Conservation (phyloP, 2,113 vertebrate species). For the Phylloscopus whistleri region DNA sequence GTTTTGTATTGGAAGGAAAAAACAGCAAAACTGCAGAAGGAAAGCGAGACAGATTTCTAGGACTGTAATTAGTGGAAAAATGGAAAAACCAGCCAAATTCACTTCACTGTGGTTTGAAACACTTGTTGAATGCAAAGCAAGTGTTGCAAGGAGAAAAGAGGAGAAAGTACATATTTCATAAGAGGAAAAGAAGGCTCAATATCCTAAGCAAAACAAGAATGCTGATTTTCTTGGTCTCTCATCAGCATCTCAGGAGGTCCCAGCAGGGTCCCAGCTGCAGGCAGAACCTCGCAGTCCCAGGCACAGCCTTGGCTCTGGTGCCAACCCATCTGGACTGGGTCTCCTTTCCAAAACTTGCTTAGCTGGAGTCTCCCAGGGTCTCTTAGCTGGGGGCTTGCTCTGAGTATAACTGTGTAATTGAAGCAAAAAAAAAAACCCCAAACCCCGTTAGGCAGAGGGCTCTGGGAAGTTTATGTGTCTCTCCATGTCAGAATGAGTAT, state of each 20-base stretch:
- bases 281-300: background rate
- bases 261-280: background rate
- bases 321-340: fast-evolving
- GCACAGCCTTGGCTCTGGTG: background rate
- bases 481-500: background rate
- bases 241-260: background rate
- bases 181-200: background rate
- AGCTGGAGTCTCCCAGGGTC: background rate
- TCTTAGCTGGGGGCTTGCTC: background rate
- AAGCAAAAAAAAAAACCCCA: background rate
- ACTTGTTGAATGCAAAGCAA: background rate
- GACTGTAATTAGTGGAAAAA: background rate
- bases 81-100: background rate
- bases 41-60: background rate
- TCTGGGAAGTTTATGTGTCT: background rate
- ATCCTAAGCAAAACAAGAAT: background rate
- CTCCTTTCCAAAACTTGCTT: background rate
- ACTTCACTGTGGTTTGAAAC: background rate
- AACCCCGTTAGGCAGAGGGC: background rate
- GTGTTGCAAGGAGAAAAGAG: background rate
- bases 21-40: background rate
- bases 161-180: background rate
- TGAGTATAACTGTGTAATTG: background rate
- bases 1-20: background rate
- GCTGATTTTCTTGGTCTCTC: background rate